phyloP scores from a whole-genome alignment of 2,888 invertebrate genomes.

The Dinocampus coccinellae region DNA sequence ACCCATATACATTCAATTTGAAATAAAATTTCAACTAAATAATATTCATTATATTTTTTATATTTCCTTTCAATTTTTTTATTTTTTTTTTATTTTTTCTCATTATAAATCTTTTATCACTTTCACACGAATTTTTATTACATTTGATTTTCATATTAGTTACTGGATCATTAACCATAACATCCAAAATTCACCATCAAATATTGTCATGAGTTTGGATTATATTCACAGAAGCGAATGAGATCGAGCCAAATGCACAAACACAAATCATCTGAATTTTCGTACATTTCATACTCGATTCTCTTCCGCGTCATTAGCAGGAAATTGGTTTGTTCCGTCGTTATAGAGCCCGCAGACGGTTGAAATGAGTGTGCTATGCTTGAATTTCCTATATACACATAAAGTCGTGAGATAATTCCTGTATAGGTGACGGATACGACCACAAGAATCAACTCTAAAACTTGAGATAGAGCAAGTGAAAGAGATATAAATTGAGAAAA shows the following conservation, averaged over 20 bases:
- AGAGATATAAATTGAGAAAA: not conserved
- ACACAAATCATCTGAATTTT: slow-evolving; percentile 46
- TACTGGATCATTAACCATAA: slow-evolving; percentile 34
- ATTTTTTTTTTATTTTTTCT: not conserved
- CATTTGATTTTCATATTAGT: not conserved
- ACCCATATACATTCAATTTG: not conserved
- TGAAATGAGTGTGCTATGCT: slow-evolving; percentile 6
- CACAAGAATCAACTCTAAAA: not conserved
- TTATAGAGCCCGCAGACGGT: slow-evolving; percentile 20
- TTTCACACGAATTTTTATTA: not conserved
- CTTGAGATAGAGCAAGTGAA: not conserved
- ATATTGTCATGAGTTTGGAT: not conserved
- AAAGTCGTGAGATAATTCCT: slow-evolving; percentile 1
- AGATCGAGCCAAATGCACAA: slow-evolving; percentile 18
- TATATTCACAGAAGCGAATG: not conserved
- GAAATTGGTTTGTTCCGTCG: slow-evolving; percentile 48
- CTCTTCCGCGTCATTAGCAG: slow-evolving; percentile 48
- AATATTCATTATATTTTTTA: no score
- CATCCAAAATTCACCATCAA: not conserved
- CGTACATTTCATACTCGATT: slow-evolving; percentile 41
- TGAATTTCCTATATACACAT: no score
- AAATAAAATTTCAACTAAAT: no score
- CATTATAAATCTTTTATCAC: not conserved
- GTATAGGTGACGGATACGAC: slow-evolving; percentile 24
- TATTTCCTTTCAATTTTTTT: no score